Evolutionary conservation across 2,113 vertebrate species (phyloP).

Genomic region (Corythaeola cristata): DNA sequence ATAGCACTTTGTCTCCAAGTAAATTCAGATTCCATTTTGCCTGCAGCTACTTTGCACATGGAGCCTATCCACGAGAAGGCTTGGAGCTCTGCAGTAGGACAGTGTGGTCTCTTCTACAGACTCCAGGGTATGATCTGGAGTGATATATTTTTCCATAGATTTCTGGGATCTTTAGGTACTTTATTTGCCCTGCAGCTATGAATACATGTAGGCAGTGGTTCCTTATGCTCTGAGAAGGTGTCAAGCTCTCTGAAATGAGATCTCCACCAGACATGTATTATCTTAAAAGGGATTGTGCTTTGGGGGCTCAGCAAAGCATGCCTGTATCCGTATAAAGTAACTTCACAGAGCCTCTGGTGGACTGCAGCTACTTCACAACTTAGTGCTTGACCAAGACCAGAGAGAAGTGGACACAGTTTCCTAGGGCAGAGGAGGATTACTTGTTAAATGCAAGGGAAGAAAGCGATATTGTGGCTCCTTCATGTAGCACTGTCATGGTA

Average conservation of each 20-base stretch:
- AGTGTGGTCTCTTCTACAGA: not conserved
- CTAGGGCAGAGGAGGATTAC: not conserved
- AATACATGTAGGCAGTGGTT: not conserved
- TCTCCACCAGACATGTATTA: not conserved
- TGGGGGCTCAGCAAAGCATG: not conserved
- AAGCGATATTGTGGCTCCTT: not conserved
- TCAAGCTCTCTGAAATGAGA: not conserved
- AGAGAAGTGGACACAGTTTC: not conserved
- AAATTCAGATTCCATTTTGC: not conserved
- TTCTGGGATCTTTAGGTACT: not conserved
- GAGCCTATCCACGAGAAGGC: not conserved
- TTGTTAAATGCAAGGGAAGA: not conserved
- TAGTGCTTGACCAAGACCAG: not conserved
- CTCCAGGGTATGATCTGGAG: not conserved
- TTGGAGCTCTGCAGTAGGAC: not conserved
- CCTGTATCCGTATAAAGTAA: not conserved
- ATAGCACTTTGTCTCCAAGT: not conserved
- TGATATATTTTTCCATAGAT: not conserved
- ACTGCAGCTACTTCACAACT: not conserved
- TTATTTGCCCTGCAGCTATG: not conserved
- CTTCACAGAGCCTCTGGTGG: not conserved
- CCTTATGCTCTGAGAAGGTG: not conserved
- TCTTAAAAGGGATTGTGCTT: not conserved
- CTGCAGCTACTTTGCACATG: not conserved
- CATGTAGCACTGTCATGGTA: not conserved